Conservation (phyloP, 2,888 invertebrate species). For the Tetragonula carbonaria region DNA sequence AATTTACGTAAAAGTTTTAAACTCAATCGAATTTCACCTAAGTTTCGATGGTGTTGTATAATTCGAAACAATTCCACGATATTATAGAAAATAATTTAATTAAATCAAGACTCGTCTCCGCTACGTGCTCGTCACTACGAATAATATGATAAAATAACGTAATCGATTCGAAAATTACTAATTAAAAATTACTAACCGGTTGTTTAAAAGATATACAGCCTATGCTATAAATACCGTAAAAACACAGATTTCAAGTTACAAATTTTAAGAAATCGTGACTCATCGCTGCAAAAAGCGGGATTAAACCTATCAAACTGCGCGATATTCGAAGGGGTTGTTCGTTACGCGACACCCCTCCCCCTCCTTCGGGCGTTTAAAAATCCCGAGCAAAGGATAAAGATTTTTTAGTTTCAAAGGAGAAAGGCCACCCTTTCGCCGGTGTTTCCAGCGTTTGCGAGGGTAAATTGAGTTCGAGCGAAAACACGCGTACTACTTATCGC, state of each 20-base stretch:
- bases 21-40: too few species aligned
- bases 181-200: too few species aligned
- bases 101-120: too few species aligned
- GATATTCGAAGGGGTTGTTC: neutral
- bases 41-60: too few species aligned
- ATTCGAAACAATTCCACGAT: too few species aligned
- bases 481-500: slow-evolving; percentile 58
- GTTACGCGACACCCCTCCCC: neutral
- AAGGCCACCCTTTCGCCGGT: slow-evolving; percentile 48
- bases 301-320: neutral
- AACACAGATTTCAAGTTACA: too few species aligned
- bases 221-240: neutral
- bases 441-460: slow-evolving; percentile 46
- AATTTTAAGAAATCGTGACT: too few species aligned
- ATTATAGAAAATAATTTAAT: neutral
- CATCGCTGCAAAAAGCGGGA: neutral
- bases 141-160: too few species aligned
- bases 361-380: slow-evolving; percentile 4
- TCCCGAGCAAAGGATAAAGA: slow-evolving; percentile 42
- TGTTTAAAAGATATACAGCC: neutral
- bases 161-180: too few species aligned
- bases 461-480: slow-evolving; percentile 59
- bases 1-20: neutral
- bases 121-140: too few species aligned
- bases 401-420: slow-evolving; percentile 47